phyloP scores from a whole-genome alignment of 2,797 vertebrate species.

The Girardinus metallicus region DNA sequence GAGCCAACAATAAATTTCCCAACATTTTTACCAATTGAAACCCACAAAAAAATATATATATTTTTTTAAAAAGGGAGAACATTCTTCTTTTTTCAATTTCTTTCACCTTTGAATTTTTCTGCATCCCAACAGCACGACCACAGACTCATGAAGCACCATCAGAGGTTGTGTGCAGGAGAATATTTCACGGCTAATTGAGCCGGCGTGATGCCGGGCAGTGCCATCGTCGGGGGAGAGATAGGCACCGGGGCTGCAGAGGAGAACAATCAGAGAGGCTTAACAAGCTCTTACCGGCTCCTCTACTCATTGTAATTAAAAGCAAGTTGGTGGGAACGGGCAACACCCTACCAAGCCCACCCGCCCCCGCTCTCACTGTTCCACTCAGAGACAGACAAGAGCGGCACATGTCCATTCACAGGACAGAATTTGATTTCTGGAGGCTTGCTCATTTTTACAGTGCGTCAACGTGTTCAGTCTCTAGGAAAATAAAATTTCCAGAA shows the following conservation, averaged over 20 bases:
- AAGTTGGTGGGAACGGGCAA: slow-evolving; percentile 49
- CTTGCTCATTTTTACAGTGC: not conserved
- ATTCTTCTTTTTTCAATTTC: not conserved
- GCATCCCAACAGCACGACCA: slow-evolving; percentile 36
- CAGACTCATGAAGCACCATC: slow-evolving; percentile 48
- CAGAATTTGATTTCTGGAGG: slow-evolving; percentile 9
- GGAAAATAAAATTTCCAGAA: not conserved
- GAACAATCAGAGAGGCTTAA: slow-evolving; percentile 70
- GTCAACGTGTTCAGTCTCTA: not conserved
- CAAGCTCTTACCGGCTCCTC: slow-evolving; percentile 57
- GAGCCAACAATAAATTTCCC: slow-evolving; percentile 16
- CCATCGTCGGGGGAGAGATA: slow-evolving; percentile 49
- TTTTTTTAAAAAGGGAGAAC: not conserved
- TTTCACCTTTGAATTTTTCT: not conserved
- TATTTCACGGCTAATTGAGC: slow-evolving; percentile 71
- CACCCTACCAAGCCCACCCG: not conserved
- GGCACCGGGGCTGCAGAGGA: slow-evolving; percentile 57
- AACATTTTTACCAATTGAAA: slow-evolving; percentile 45
- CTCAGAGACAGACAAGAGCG: slow-evolving; percentile 12
- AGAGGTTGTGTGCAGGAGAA: slow-evolving; percentile 49
- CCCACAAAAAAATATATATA: too few relatives aligned
- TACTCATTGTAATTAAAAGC: slow-evolving; percentile 63
- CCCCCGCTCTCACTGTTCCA: slow-evolving; percentile 12
- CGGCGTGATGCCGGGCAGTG: slow-evolving; percentile 55
- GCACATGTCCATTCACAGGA: slow-evolving; percentile 8